Percentiles rank a stretch among this genome's conserved stretches.
Evolutionary conservation across 2,113 vertebrate genomes (phyloP).

Genomic region (Rynchops niger): DNA sequence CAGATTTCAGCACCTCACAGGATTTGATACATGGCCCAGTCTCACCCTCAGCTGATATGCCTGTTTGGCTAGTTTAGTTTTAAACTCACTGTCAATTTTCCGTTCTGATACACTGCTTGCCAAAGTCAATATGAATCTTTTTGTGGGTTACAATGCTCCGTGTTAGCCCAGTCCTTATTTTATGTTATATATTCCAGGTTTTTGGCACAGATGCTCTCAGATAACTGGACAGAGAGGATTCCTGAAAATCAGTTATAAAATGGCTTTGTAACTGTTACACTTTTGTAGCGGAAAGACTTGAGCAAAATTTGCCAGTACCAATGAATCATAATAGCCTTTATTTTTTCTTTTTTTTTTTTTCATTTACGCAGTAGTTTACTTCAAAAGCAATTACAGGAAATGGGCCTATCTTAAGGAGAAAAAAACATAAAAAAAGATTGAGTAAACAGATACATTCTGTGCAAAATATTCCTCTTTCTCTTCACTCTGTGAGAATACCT

Average conservation of each 20-base stretch:
- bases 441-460: neutral
- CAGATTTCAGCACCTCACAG: neutral
- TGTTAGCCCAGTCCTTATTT: neutral
- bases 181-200: neutral
- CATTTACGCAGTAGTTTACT: neutral
- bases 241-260: neutral
- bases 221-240: neutral
- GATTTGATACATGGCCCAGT: neutral
- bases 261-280: neutral
- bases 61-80: neutral
- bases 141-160: neutral
- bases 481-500: neutral
- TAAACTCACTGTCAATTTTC: neutral
- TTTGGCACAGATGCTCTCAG: neutral
- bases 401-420: neutral
- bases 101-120: neutral
- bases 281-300: neutral
- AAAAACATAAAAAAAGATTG: neutral
- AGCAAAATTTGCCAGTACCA: neutral
- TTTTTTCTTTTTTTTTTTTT: neutral
- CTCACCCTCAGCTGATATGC: neutral
- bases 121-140: neutral
- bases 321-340: neutral
- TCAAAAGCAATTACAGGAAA: slow-evolving; percentile 7
- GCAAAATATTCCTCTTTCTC: neutral